phyloP scores from a whole-genome alignment of 2,113 vertebrate genomes.

The Dryoscopus gambensis region DNA sequence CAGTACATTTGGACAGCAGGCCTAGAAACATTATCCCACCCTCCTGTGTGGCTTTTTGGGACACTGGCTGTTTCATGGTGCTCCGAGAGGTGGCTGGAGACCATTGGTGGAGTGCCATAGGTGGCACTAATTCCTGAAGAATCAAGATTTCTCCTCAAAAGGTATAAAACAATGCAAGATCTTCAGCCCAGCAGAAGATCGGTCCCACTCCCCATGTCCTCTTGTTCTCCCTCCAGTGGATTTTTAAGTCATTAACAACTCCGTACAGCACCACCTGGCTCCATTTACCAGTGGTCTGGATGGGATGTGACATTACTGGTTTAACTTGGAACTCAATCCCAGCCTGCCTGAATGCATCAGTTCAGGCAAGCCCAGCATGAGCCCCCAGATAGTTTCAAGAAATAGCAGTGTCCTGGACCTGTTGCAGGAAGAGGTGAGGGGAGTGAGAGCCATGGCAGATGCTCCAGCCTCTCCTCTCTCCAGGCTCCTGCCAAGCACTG shows the following conservation, averaged over 20 bases:
- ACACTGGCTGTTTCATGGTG: rapidly evolving
- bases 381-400: not conserved
- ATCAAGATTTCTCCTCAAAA: not conserved
- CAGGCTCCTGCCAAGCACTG: not conserved
- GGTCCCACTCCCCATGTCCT: rapidly evolving
- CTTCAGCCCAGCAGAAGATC: not conserved
- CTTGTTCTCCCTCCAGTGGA: too few species aligned
- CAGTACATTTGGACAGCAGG: rapidly evolving
- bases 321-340: not conserved
- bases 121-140: not conserved
- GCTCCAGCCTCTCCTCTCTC: not conserved
- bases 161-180: not conserved
- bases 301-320: not conserved
- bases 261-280: rapidly evolving
- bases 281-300: not conserved
- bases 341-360: rapidly evolving
- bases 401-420: not conserved
- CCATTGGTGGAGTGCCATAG: rapidly evolving
- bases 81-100: not conserved
- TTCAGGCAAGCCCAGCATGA: too few species aligned
- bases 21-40: not conserved
- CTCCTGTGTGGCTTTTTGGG: not conserved
- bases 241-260: not conserved
- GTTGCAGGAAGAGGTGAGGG: not conserved
- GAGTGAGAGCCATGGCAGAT: not conserved